A percentile compares a stretch with the other conserved stretches of the same genome.
These are phyloP conservation scores for Mastomys natalensis DNA, from an alignment of 2,113 vertebrate species.

Conservation along the genomic window DNA sequence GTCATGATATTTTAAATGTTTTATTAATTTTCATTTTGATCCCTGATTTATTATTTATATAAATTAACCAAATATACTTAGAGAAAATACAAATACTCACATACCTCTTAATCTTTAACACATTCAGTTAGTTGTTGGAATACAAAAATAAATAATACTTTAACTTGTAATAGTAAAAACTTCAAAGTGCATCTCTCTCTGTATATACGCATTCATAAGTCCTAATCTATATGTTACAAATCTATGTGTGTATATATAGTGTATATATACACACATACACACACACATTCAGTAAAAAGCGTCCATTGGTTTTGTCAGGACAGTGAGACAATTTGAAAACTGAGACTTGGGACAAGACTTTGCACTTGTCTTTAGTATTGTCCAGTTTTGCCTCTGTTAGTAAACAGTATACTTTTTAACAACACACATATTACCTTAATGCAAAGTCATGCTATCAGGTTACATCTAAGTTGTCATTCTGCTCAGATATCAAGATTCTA, in stretches of 20 bases:
- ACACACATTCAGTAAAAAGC: background rate
- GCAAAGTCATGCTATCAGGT: background rate
- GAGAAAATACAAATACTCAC: background rate
- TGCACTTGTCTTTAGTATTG: background rate
- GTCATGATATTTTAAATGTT: background rate
- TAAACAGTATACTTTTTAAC: background rate
- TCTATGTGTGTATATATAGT: background rate
- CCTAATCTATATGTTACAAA: background rate
- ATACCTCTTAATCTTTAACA: background rate
- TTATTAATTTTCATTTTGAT: background rate
- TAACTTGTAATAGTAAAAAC: background rate
- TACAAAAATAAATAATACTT: background rate
- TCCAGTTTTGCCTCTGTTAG: background rate
- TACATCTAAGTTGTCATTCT: background rate
- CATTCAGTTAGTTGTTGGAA: background rate
- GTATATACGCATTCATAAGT: background rate
- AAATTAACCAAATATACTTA: background rate
- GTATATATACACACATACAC: background rate
- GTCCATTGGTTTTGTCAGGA: background rate
- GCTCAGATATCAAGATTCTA: background rate
- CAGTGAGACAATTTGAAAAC: background rate
- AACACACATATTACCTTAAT: background rate
- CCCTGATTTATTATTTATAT: background rate
- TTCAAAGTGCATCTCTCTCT: background rate
- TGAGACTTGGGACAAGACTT: background rate